Percentiles rank a stretch among this genome's conserved stretches.
These are phyloP conservation scores for Cheilosia grossa DNA, from an alignment of 2,888 invertebrate species.

Conservation along the genomic window DNA sequence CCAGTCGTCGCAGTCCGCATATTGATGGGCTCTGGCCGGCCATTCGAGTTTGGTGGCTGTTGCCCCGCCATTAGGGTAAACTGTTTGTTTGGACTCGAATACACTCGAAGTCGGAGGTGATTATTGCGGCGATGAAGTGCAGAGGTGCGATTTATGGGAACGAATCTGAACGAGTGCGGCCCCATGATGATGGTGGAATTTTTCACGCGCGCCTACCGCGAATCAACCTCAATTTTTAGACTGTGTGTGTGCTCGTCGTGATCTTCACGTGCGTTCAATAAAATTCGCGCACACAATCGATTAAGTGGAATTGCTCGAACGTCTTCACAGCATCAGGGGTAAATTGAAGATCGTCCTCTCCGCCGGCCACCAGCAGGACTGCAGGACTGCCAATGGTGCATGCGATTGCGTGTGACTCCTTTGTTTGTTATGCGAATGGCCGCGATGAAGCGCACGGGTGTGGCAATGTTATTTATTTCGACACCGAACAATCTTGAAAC, in stretches of 20 bases:
- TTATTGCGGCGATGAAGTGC: conserved; percentile 73
- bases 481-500: conserved; percentile 54
- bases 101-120: conserved; percentile 55
- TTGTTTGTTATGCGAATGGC: conserved; percentile 69
- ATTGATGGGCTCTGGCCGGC: no score
- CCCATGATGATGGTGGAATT: conserved; percentile 33
- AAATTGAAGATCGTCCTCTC: conserved; percentile 28
- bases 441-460: conserved; percentile 60
- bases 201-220: conserved; percentile 65
- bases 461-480: conserved; percentile 69
- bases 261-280: conserved; percentile 73
- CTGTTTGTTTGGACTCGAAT: conserved; percentile 68
- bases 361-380: not conserved
- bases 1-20: not conserved
- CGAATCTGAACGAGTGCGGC: conserved; percentile 31
- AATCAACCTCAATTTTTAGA: conserved; percentile 53
- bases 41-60: conserved; percentile 11
- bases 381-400: not conserved
- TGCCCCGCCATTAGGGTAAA: conserved; percentile 71
- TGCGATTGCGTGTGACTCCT: conserved; percentile 62
- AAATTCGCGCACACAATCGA: conserved; percentile 69
- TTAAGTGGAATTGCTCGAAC: conserved; percentile 64
- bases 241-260: conserved; percentile 33
- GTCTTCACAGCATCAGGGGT: not conserved
- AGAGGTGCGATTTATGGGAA: conserved; percentile 74